These are phyloP conservation scores for Polymixis lichenea DNA, from an alignment of 2,888 invertebrate genomes.

Conservation along the genomic window DNA sequence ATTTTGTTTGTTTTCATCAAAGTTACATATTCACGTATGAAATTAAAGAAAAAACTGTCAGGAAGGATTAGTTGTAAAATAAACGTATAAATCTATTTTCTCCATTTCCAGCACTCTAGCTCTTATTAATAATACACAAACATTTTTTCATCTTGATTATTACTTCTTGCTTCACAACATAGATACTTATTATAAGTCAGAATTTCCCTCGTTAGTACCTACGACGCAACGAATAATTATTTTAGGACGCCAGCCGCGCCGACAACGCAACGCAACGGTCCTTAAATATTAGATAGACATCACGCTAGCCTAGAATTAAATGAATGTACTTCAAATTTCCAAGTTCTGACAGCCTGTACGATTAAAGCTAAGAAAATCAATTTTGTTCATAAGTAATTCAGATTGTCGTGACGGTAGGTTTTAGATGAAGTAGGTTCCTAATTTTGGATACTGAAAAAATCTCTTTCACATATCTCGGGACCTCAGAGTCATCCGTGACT, in stretches of 20 bases:
- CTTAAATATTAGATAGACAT: constrained; percentile 6
- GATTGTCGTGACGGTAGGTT: neutral
- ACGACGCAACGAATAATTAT: constrained; percentile 4
- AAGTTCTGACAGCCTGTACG: neutral
- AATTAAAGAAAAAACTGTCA: neutral
- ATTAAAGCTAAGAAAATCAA: constrained; percentile 7
- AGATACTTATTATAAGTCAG: neutral
- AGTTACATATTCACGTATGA: neutral
- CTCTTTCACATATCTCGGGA: too few relatives aligned
- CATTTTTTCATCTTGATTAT: neutral
- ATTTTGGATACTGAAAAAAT: too few relatives aligned
- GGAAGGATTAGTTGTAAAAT: neutral
- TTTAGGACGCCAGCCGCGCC: neutral
- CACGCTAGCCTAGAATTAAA: neutral
- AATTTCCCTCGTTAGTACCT: neutral
- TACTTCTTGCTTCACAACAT: neutral
- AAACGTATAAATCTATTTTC: neutral
- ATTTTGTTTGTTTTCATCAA: too few relatives aligned
- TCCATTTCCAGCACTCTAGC: neutral
- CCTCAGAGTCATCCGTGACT: too few relatives aligned
- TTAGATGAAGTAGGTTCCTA: neutral
- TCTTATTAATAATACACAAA: neutral
- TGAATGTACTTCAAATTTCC: constrained; percentile 6
- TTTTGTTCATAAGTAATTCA: constrained; percentile 17
- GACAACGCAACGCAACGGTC: neutral